Percentiles rank a stretch among this genome's conserved stretches.
These are phyloP conservation scores for Barypeithes pellucidus DNA, from an alignment of 2,888 invertebrate genomes.

Conservation along the genomic window DNA sequence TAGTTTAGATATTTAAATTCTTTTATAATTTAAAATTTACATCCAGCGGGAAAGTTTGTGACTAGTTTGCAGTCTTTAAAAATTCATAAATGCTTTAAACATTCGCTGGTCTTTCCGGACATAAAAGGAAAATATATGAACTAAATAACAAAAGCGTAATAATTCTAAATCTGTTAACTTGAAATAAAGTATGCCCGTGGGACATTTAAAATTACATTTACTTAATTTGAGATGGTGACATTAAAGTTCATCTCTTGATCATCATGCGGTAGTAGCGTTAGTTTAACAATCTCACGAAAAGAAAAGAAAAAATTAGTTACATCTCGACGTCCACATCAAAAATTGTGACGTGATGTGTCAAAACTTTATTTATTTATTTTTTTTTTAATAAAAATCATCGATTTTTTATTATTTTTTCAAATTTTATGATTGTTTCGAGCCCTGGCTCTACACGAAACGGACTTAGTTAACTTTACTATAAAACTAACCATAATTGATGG, in stretches of 20 bases:
- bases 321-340: too few species aligned
- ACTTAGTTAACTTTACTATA: too few species aligned
- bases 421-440: too few species aligned
- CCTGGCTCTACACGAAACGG: too few species aligned
- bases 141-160: constrained; percentile 28
- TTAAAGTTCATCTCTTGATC: neutral
- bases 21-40: constrained; percentile 26
- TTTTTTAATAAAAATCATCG: too few species aligned
- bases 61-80: constrained; percentile 11
- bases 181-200: constrained; percentile 15
- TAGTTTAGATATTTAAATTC: constrained; percentile 12
- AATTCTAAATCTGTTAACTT: constrained; percentile 29
- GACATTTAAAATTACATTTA: constrained; percentile 27
- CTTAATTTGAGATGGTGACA: neutral
- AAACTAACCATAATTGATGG: too few species aligned
- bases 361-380: too few species aligned
- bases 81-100: constrained; percentile 31
- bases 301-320: too few species aligned
- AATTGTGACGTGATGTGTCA: too few species aligned
- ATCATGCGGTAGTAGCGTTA: too few species aligned
- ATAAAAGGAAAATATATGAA: constrained; percentile 19
- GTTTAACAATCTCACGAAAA: too few species aligned
- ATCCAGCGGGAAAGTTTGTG: constrained; percentile 11
- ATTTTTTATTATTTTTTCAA: too few species aligned
- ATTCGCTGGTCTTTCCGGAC: constrained; percentile 14